Base-by-base conservation (phyloP, 2,113 vertebrate species). In the Podarcis muralis region DNA sequence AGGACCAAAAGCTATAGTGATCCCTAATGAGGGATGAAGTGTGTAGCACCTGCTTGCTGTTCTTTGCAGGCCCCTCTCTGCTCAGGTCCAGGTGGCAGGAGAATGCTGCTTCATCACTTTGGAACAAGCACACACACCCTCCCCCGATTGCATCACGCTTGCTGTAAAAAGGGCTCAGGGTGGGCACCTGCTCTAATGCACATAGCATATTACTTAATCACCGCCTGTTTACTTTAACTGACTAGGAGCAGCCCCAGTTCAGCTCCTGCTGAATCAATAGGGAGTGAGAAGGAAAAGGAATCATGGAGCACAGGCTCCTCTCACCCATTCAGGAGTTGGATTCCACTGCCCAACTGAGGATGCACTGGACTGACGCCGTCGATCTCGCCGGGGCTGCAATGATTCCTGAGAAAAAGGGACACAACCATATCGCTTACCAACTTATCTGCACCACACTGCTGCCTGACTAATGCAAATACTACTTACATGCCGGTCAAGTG, bases 291-390 rank as follows among this genome's bases (percentile, higher is more conserved):
- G 30, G n/a, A 74, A 30, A 9, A 43, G 74, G 8, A 53, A 53
- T 53, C 48, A 53, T 12, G 48, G 48, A 53, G 48, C 48, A 53
- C 48, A 53, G 48, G 9, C 11, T 53, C 2, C 48, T 69, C 98
- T 97, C 91, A 99, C 99, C 99, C 99, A 99, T 37, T 99, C 99
- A 83, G 98, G 95, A 20, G 98, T 98, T 2, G 99, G 98, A 85
- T 87, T 94, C 99, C 99, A 99, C 84, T 97, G 97, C 1, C 97
- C 97, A 3, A 93, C 93, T 15, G 97, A 96, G 1, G 98, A 98
- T 0, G 96, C 88, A 30, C 94, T 98, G 18, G 99, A 99, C 83
- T 97, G 95, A 30, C 97, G 97, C 83, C 98, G 97, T 91, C 97
- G 97, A 76, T 98, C 98, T 93, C 95, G 96, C 91, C 96, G 97